These are phyloP conservation scores for Punctoribates punctum DNA, from an alignment of 2,888 invertebrate species.

Conservation along the genomic window DNA sequence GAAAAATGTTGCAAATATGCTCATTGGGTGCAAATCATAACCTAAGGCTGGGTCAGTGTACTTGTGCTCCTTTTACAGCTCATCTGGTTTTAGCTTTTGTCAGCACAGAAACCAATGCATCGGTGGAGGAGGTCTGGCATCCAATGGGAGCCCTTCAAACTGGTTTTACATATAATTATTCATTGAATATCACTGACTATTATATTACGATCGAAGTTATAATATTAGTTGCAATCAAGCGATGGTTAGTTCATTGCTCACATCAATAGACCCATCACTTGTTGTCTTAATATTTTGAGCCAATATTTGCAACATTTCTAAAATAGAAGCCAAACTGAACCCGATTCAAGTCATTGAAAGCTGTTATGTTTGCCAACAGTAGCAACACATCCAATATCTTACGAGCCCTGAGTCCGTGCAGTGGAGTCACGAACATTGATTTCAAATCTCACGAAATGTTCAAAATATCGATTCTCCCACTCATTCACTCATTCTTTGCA, in stretches of 20 bases:
- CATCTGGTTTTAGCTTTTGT: neutral
- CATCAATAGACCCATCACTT: neutral
- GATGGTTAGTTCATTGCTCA: neutral
- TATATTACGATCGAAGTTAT: neutral
- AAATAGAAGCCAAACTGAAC: neutral
- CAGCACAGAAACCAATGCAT: neutral
- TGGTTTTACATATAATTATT: conserved; percentile 2
- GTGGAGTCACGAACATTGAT: neutral
- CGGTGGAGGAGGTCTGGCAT: neutral
- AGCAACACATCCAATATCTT: neutral
- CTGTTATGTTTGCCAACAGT: neutral
- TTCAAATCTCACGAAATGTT: conserved; percentile 5
- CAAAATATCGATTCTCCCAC: neutral
- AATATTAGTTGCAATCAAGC: neutral
- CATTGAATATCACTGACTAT: neutral
- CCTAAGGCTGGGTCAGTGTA: conserved; percentile 10
- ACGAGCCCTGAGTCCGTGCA: neutral
- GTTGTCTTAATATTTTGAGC: neutral
- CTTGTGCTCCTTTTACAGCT: conserved; percentile 1
- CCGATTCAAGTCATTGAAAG: neutral
- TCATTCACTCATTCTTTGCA: neutral
- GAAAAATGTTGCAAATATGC: neutral
- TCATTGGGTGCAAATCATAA: conserved; percentile 13
- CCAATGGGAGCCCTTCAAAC: neutral
- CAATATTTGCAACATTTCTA: neutral